These are phyloP conservation scores for Eledone cirrhosa DNA, from an alignment of 2,888 invertebrate species.

Conservation along the genomic window DNA sequence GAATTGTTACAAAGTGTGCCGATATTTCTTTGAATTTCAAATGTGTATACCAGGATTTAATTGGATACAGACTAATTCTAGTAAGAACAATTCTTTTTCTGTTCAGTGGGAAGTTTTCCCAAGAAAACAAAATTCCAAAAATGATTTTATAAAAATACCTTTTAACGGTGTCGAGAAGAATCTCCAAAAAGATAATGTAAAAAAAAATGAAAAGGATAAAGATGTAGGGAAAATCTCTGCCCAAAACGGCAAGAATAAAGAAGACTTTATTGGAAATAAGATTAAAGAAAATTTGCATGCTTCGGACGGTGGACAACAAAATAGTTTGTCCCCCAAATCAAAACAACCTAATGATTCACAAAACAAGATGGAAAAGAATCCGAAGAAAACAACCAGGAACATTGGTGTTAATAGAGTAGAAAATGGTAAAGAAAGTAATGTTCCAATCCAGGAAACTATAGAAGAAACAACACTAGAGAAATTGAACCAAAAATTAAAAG, in stretches of 20 bases:
- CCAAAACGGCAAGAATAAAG: background rate
- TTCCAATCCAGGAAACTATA: background rate
- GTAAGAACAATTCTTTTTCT: too few species aligned
- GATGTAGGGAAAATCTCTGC: background rate
- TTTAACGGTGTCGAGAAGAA: background rate
- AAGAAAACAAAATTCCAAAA: background rate
- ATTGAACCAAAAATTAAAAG: constrained; percentile 24
- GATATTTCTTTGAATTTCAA: constrained; percentile 5
- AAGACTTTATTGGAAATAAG: background rate
- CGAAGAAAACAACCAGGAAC: background rate
- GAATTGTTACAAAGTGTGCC: background rate
- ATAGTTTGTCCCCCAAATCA: constrained; percentile 23
- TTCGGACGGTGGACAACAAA: too few species aligned
- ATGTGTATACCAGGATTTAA: constrained; percentile 16
- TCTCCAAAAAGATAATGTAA: background rate
- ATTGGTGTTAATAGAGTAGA: background rate
- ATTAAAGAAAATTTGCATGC: background rate
- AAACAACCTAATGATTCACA: constrained; percentile 23
- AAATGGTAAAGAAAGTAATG: background rate
- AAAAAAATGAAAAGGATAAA: background rate
- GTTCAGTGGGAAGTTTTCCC: background rate
- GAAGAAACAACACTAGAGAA: background rate
- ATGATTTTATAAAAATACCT: too few species aligned
- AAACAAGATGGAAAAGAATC: background rate
- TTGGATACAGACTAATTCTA: background rate